Base-by-base conservation (phyloP, 1,140 invertebrate species). In the Papilio helenus region DNA sequence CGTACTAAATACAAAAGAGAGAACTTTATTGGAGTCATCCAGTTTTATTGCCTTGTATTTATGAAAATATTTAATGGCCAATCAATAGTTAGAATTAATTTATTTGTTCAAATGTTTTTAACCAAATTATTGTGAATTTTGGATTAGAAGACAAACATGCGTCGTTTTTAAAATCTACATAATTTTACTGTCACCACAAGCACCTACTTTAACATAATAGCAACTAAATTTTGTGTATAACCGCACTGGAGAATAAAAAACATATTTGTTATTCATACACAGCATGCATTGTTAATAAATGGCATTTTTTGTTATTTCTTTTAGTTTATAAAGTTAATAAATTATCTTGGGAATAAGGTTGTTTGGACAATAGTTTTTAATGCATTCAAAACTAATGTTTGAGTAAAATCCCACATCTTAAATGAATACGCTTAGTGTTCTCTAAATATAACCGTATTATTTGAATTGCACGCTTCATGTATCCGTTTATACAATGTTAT, bases 271-370 rank as follows among this genome's bases (percentile, higher is more conserved):
- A 29, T 68, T 29, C 26, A 68, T 34, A 29, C 61, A 34, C 61
- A 29, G 61, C 61, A 68, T 68, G 61, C 61, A 29, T 34, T 16
- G 61, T 29, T 16, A 68, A 68, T 68, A 29, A 68, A 68, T 68
- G 23, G 14, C 61, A 5, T 4, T 68, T 68, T 68, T 68, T 29
- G 23, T 65, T 65, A 58, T 20, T 65, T 65, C 20, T 58, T 58
- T 65, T 65, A 26, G 58, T 68, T 68, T 68, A 29, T 68, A 34
- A 29, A 68, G 4, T 29, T 68, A 16, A 68, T 68, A 68, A 34
- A 68, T 14, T 12, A 16, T 29, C 58, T 29, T 29, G 58, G 23
- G 58, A 68, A 68, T 29, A 68, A 68, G 26, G 14, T 68, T 68
- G 61, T 68, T 29, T 14, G 55, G 61, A 68, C 61, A 68, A 68